Evolutionary conservation across 1,140 invertebrate species (phyloP).

Genomic region (Hylaeus volcanicus): DNA sequence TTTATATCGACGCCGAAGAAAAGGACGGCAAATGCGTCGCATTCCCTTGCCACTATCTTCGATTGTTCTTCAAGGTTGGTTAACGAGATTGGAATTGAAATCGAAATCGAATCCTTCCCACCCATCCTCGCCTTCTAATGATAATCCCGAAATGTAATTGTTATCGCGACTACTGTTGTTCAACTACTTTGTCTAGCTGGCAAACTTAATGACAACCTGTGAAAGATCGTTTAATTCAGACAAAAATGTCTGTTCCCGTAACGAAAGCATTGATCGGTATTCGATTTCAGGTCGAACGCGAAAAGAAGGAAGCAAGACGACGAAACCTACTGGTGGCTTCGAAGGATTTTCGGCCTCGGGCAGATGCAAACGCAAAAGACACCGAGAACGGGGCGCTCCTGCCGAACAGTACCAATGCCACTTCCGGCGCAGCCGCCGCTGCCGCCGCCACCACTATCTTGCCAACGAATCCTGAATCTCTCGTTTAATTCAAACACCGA

Average conservation of each 20-base stretch:
- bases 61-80: slow-evolving; percentile 86
- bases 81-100: neutral
- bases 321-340: slow-evolving; percentile 70
- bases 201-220: too few species aligned
- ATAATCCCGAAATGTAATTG: too few species aligned
- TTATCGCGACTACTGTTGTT: too few species aligned
- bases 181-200: too few species aligned
- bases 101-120: neutral
- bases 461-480: slow-evolving; percentile 69
- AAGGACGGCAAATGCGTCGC: slow-evolving; percentile 89
- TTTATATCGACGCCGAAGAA: slow-evolving; percentile 92
- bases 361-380: slow-evolving; percentile 71
- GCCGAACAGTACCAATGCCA: slow-evolving; percentile 66
- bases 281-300: slow-evolving; percentile 74
- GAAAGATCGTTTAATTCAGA: too few species aligned
- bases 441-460: slow-evolving; percentile 62
- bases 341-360: slow-evolving; percentile 62
- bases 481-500: slow-evolving; percentile 29
- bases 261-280: neutral
- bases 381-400: slow-evolving; percentile 72
- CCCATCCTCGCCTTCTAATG: too few species aligned
- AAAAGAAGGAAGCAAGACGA: slow-evolving; percentile 77
- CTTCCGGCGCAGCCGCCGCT: slow-evolving; percentile 35
- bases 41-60: slow-evolving; percentile 90
- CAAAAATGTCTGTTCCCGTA: neutral